Conservation (phyloP, 2,888 invertebrate species). For the Heteromyza rotundicornis region DNA sequence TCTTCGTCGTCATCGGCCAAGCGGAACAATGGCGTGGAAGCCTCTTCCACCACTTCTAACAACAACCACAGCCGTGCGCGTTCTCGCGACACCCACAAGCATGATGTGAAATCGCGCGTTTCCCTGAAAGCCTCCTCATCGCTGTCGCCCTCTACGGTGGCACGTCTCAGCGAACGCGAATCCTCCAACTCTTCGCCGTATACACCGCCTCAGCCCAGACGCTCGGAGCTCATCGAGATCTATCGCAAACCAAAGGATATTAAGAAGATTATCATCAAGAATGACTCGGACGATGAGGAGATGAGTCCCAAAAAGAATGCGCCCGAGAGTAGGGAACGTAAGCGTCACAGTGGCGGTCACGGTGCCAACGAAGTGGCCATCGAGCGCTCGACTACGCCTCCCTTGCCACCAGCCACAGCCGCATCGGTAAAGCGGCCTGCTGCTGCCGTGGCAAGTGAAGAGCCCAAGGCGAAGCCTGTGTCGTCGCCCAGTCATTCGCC, state of each 20-base stretch:
- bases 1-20: constrained; percentile 46
- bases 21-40: constrained; percentile 32
- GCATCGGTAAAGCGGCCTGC: constrained; percentile 28
- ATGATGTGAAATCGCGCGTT: constrained; percentile 25
- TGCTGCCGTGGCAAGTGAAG: constrained; percentile 8
- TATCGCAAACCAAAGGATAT: constrained; percentile 54
- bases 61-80: constrained; percentile 14
- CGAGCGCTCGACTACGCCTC: constrained; percentile 56
- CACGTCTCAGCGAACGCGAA: constrained; percentile 38
- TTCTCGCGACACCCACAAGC: constrained; percentile 26
- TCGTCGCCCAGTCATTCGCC: constrained; percentile 17
- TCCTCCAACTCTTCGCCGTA: constrained; percentile 47
- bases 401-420: constrained; percentile 40
- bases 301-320: constrained; percentile 38
- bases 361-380: constrained; percentile 22
- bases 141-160: constrained; percentile 19
- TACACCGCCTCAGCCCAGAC: constrained; percentile 51
- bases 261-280: constrained; percentile 61
- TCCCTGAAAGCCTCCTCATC: constrained; percentile 16
- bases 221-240: constrained; percentile 47
- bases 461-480: constrained; percentile 9
- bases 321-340: constrained; percentile 33
- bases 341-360: constrained; percentile 18
- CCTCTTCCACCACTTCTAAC: constrained; percentile 37
- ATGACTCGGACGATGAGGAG: constrained; percentile 64